Percentiles rank a stretch among this genome's conserved stretches.
These are phyloP conservation scores for Perccottus glenii DNA, from an alignment of 2,113 vertebrate genomes.

Conservation along the genomic window DNA sequence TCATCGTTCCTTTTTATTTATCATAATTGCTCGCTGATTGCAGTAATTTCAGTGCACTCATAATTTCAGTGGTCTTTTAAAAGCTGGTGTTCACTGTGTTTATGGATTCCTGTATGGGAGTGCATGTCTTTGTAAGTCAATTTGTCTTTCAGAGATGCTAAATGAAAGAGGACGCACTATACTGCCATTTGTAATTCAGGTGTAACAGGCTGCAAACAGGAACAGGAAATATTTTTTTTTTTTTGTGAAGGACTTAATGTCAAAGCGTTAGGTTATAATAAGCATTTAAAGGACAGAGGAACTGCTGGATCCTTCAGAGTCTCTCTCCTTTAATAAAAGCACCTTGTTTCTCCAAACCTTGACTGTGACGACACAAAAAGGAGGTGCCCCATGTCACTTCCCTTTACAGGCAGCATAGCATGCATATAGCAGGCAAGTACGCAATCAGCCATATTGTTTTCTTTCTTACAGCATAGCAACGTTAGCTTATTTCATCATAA, in stretches of 20 bases:
- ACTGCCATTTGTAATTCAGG: not conserved
- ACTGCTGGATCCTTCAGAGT: too few species aligned
- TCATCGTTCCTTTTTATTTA: conserved; percentile 55
- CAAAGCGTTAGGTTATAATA: too few species aligned
- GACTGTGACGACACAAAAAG: too few species aligned
- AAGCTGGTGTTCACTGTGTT: not conserved
- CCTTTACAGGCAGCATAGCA: too few species aligned
- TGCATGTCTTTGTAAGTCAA: conserved; percentile 8
- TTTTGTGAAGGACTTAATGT: not conserved
- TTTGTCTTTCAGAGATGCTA: conserved; percentile 11
- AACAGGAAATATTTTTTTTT: not conserved
- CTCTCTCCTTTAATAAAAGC: too few species aligned
- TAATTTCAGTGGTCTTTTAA: conserved; percentile 31
- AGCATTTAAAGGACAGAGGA: too few species aligned
- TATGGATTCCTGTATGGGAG: not conserved
- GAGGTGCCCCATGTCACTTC: too few species aligned
- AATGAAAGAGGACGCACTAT: conserved; percentile 5
- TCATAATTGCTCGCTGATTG: conserved; percentile 64
- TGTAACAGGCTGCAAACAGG: not conserved
- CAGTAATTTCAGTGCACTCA: conserved; percentile 60
- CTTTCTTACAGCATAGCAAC: too few species aligned
- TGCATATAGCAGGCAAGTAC: too few species aligned
- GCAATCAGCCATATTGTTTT: too few species aligned
- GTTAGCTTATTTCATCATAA: too few species aligned
- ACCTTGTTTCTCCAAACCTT: too few species aligned